Conservation (phyloP, 2,797 vertebrate species). For the Hemitrygon akajei region DNA sequence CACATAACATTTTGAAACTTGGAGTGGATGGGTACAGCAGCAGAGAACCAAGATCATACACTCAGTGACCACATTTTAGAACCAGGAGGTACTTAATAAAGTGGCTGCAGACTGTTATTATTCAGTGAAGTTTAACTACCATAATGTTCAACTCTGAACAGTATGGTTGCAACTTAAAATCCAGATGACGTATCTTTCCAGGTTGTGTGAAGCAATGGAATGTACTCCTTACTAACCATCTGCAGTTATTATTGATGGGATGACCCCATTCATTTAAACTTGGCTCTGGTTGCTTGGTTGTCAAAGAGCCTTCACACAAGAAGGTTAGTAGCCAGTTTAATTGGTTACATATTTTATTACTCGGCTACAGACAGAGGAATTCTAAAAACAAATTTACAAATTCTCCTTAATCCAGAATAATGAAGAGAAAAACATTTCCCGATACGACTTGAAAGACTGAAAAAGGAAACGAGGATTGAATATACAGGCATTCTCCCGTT, state of each 20-base stretch:
- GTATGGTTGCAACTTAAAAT: not conserved
- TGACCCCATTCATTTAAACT: not conserved
- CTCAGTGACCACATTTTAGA: too few species aligned
- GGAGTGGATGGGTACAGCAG: too few species aligned
- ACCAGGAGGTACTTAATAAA: too few species aligned
- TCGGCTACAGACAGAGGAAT: not conserved
- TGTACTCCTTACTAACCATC: not conserved
- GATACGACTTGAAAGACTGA: not conserved
- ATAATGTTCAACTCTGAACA: not conserved
- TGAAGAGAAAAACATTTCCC: not conserved
- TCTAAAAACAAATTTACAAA: not conserved
- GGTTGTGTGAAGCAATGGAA: not conserved
- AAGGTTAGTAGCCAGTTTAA: not conserved
- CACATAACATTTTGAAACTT: too few species aligned
- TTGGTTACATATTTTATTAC: not conserved
- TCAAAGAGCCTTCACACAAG: not conserved
- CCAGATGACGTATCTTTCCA: not conserved
- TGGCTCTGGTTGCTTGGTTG: not conserved
- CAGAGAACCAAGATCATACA: too few species aligned
- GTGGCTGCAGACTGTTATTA: not conserved
- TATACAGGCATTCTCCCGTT: not conserved
- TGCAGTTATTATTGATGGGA: not conserved
- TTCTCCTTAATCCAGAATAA: not conserved
- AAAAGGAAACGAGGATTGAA: not conserved
- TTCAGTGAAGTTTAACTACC: not conserved